phyloP scores from a whole-genome alignment of 53 echinoderm and acorn worm species.

The Holothuria leucospilota region DNA sequence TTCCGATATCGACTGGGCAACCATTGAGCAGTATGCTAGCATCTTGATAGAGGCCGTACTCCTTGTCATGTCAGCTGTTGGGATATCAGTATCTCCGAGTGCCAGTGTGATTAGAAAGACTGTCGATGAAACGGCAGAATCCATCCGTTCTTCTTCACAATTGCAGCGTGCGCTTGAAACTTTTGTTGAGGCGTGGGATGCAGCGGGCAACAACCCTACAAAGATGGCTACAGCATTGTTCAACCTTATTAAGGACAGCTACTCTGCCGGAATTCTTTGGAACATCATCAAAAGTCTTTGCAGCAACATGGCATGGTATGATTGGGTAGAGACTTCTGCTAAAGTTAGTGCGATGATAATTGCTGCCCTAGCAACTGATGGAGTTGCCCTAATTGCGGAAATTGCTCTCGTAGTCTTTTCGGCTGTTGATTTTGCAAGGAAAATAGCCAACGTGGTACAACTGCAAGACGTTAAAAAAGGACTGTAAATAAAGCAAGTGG shows the following conservation, averaged over 20 bases:
- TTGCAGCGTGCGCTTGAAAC: constrained; percentile 4
- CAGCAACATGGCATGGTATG: constrained; percentile 45
- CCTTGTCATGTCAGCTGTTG: constrained; percentile 39
- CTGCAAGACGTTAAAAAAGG: background rate
- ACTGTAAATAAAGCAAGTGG: background rate
- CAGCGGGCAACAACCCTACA: background rate
- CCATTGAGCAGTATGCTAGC: constrained; percentile 39
- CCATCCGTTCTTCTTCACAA: background rate
- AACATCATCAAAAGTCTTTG: constrained; percentile 38
- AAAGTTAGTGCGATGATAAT: constrained; percentile 51
- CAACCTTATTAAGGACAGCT: constrained; percentile 7
- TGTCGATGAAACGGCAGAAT: background rate
- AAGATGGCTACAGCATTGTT: constrained; percentile 47
- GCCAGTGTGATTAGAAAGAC: constrained; percentile 3
- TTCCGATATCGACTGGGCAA: constrained; percentile 39
- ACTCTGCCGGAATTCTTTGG: constrained; percentile 19
- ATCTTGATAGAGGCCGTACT: constrained; percentile 50
- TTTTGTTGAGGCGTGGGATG: constrained; percentile 36
- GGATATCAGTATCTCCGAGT: constrained; percentile 15
- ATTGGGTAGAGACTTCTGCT: constrained; percentile 33
- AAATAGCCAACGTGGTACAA: constrained; percentile 38
- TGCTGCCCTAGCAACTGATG: constrained; percentile 50
- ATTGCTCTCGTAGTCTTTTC: constrained; percentile 19
- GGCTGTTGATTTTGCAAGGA: constrained; percentile 42
- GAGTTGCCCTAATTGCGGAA: constrained; percentile 50